Evolutionary conservation across 1,140 invertebrate species (phyloP).

Genomic region (Piezodorus guildinii): DNA sequence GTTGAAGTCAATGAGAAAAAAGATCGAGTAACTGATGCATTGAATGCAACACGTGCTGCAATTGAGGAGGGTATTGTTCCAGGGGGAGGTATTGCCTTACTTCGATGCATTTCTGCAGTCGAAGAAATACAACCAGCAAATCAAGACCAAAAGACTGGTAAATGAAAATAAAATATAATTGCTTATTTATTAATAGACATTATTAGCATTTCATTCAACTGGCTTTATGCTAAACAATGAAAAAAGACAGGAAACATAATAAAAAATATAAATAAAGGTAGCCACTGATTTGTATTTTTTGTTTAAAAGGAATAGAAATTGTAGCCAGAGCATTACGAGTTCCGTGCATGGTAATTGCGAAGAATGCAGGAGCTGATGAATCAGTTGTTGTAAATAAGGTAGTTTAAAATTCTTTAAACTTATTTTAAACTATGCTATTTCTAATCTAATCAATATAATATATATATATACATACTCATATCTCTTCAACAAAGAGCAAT

Average conservation of each 20-base stretch:
- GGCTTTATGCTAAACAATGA: too few species aligned
- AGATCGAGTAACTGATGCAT: slow-evolving; percentile 59
- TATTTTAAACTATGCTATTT: too few species aligned
- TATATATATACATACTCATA: too few species aligned
- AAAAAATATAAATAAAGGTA: too few species aligned
- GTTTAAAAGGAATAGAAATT: slow-evolving; percentile 6
- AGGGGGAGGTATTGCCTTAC: slow-evolving; percentile 55
- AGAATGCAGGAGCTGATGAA: slow-evolving; percentile 46
- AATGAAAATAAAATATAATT: too few species aligned
- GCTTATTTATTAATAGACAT: too few species aligned
- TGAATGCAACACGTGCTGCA: slow-evolving; percentile 59
- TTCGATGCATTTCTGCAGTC: slow-evolving; percentile 44
- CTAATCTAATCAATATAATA: too few species aligned
- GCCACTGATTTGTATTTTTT: not conserved
- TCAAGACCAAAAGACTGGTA: slow-evolving; percentile 48
- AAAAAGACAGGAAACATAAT: too few species aligned
- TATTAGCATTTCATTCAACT: too few species aligned
- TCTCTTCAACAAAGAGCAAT: too few species aligned
- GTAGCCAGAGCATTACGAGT: not conserved
- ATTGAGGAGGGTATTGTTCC: slow-evolving; percentile 66
- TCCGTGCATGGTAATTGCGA: slow-evolving; percentile 4
- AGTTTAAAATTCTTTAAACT: slow-evolving; percentile 27
- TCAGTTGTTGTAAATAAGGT: slow-evolving; percentile 42
- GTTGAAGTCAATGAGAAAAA: slow-evolving; percentile 62
- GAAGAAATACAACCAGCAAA: slow-evolving; percentile 43